Evolutionary conservation across 2,888 invertebrate genomes (phyloP), one percentile per base, ranked within the genome.

Genomic region (Frankliniella intonsa): DNA sequence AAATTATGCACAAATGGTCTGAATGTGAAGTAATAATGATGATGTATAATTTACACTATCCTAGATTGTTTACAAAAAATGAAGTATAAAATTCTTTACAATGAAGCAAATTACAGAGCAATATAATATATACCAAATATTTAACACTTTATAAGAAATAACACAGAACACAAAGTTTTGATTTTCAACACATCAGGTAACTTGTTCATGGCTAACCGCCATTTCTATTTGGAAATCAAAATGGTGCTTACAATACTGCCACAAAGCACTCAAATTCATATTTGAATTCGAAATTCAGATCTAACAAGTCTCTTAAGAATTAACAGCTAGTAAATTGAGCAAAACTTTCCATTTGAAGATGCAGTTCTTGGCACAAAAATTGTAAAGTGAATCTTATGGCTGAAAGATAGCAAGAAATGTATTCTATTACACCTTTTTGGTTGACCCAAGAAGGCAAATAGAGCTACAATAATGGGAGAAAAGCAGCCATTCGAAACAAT

Each of bases 371-470:
- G 81, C 81, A 79, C 19, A 38, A 82, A 50, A 80, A 79, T 81
- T 50, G 82, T 12, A 81, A 62, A 79, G 80, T 79, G 80, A 65
- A 84, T 85, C 83, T 81, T 51, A 51, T 38, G 49, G 50, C 84
- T 83, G 84, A 85, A 84, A 83, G 84, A 85, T 84, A 84, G 84
- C 84, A 85, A 85, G 83, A 17, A 62, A 62, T 62, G 62, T 38
- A n/a, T 12, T 76, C 69, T 25, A 76, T 76, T 76, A 76, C 69
- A 76, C 69, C 69, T 76, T 76, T 76, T 76, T 76, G 69, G 69
- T 25, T 76, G 22, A 76, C 22, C 69, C 69, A 76, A 76, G 25
- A 25, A 76, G 69, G 69, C 69, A 76, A 76, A 76, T 76, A 76
- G 25, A 76, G 25, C 69, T 11, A 38, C 38, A 38, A 38, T 5